Percentiles rank a stretch among this genome's conserved stretches.
These are phyloP conservation scores for Bufotes viridis DNA, from an alignment of 2,797 vertebrate genomes.

Conservation along the genomic window DNA sequence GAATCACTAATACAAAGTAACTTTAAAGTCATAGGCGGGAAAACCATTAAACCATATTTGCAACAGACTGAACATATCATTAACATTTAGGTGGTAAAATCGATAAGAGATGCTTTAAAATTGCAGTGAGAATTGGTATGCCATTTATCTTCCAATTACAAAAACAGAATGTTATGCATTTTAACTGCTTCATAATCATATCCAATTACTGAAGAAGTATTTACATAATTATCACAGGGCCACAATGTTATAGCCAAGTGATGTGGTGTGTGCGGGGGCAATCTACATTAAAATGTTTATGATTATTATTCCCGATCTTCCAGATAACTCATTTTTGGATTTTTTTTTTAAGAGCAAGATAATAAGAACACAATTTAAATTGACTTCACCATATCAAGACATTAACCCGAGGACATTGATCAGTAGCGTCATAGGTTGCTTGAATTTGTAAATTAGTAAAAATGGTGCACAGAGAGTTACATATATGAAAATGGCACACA, in stretches of 20 bases:
- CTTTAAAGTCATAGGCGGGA: background rate
- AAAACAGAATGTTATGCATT: constrained; percentile 57
- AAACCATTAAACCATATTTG: background rate
- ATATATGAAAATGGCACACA: background rate
- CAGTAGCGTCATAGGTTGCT: background rate
- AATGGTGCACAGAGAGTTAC: background rate
- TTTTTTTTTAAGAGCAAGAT: constrained; percentile 15
- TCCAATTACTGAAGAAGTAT: constrained; percentile 46
- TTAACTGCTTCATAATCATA: constrained; percentile 58
- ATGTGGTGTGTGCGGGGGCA: constrained; percentile 35
- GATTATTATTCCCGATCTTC: constrained; percentile 27
- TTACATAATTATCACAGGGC: constrained; percentile 46
- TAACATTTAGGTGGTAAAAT: background rate
- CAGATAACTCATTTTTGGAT: background rate
- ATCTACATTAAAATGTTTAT: constrained; percentile 51
- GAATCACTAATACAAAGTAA: background rate
- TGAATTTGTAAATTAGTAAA: background rate
- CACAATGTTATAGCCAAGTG: constrained; percentile 46
- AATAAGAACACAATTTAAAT: constrained; percentile 21
- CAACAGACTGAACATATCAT: background rate
- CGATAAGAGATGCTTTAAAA: constrained; percentile 24
- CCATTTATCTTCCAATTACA: constrained; percentile 53
- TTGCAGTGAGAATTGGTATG: background rate
- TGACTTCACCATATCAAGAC: background rate
- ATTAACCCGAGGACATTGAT: background rate